A percentile compares a stretch with the other conserved stretches of the same genome.
These are phyloP conservation scores for Mormyrus hasselquistii DNA, from an alignment of 2,797 vertebrate species.

Conservation along the genomic window DNA sequence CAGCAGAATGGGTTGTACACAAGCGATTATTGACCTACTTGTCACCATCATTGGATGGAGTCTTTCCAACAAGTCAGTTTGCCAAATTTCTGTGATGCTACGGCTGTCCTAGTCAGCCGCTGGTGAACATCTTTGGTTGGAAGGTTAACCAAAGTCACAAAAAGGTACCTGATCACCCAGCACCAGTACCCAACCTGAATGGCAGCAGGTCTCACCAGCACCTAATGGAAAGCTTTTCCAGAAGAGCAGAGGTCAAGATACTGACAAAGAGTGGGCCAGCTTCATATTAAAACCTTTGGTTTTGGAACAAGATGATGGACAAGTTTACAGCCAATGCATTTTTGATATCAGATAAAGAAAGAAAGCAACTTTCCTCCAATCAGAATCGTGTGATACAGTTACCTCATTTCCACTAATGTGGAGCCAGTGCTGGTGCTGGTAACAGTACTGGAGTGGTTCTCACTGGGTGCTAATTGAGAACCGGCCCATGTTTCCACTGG, in stretches of 20 bases:
- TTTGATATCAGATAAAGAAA: background rate
- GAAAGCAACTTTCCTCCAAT: background rate
- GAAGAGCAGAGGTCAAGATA: background rate
- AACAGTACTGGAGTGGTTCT: background rate
- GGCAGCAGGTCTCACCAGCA: background rate
- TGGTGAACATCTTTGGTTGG: background rate
- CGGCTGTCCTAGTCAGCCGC: background rate
- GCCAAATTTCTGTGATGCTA: background rate
- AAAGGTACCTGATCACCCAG: background rate
- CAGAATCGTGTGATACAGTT: background rate
- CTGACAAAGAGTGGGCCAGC: background rate
- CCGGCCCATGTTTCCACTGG: background rate
- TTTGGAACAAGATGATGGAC: background rate
- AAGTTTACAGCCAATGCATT: background rate
- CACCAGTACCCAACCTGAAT: background rate
- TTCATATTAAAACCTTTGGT: background rate
- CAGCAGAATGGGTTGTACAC: background rate
- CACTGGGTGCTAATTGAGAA: background rate
- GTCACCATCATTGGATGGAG: background rate
- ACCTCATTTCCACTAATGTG: background rate
- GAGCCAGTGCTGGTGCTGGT: background rate
- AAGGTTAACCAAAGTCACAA: background rate
- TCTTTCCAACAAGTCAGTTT: background rate
- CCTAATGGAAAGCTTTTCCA: background rate
- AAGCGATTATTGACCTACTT: background rate